Evolutionary conservation across 2,888 invertebrate species (phyloP).

Genomic region (Plebejus melissa): DNA sequence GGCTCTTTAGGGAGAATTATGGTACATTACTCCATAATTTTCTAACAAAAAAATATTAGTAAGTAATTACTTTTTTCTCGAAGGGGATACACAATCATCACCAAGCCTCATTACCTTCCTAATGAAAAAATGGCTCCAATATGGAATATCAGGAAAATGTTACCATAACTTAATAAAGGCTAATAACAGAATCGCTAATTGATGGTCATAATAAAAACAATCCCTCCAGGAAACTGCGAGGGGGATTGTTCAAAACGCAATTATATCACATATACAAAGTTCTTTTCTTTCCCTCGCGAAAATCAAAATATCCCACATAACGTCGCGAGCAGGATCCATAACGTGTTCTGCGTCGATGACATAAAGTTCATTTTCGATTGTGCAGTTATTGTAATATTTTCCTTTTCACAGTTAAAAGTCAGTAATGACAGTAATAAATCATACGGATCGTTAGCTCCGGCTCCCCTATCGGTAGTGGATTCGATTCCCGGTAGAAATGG

Average conservation of each 20-base stretch:
- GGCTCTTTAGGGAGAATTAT: background rate
- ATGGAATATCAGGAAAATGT: background rate
- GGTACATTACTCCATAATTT: background rate
- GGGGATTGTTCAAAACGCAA: conserved; percentile 58
- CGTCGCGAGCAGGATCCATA: conserved; percentile 31
- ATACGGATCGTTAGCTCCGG: conserved; percentile 75
- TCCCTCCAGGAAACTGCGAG: conserved; percentile 41
- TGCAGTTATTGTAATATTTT: conserved; percentile 49
- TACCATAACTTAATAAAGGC: conserved; percentile 28
- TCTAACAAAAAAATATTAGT: background rate
- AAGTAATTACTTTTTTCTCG: background rate
- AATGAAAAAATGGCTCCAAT: background rate
- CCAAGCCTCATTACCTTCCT: conserved; percentile 10
- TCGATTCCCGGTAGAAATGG: conserved; percentile 77
- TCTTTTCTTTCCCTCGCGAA: conserved; percentile 40
- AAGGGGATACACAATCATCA: background rate
- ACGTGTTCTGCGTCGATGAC: background rate
- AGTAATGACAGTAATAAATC: conserved; percentile 78
- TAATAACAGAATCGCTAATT: conserved; percentile 28
- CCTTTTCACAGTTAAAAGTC: conserved; percentile 48
- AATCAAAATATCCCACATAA: conserved; percentile 38
- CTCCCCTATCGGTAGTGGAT: conserved; percentile 65
- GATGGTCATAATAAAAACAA: conserved; percentile 30
- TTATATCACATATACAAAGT: conserved; percentile 55
- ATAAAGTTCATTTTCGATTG: conserved; percentile 38